Conservation (phyloP, 2,888 invertebrate species). For the Esperia sulphurella region DNA sequence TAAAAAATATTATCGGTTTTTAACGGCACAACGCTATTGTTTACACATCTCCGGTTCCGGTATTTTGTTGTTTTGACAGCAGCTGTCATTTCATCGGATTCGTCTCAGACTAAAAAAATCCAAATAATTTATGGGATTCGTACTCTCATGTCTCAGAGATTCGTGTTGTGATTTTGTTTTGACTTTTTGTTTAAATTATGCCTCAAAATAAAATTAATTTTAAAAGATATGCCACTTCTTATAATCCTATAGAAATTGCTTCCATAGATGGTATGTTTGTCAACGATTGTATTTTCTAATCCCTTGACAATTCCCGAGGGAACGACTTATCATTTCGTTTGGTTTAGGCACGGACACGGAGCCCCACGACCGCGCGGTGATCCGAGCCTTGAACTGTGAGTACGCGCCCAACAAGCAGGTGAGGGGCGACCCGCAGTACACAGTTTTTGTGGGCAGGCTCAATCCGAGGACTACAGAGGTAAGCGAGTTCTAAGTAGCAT, state of each 20-base stretch:
- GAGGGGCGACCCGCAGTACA: conserved; percentile 83
- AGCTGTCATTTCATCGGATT: too few relatives aligned
- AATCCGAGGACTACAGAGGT: conserved; percentile 83
- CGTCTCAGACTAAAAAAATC: too few relatives aligned
- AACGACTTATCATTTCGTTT: not conserved
- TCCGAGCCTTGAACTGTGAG: conserved; percentile 83
- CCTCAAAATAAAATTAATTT: conserved; percentile 33
- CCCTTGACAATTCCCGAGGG: not conserved
- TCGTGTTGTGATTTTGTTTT: too few relatives aligned
- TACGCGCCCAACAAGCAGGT: conserved; percentile 83
- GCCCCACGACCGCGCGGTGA: conserved; percentile 89
- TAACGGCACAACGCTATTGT: too few relatives aligned
- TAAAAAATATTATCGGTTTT: too few relatives aligned
- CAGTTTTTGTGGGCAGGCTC: conserved; percentile 87
- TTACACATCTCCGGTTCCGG: too few relatives aligned
- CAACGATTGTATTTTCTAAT: not conserved
- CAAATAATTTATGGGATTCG: too few relatives aligned
- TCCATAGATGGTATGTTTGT: conserved; percentile 86
- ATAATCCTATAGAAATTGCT: conserved; percentile 90
- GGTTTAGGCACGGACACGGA: conserved; percentile 83
- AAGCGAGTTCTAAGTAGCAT: too few relatives aligned
- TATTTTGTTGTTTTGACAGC: too few relatives aligned
- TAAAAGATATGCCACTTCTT: conserved; percentile 69
- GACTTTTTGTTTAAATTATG: conserved; percentile 17
- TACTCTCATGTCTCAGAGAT: too few relatives aligned